These are phyloP conservation scores for Ectobius pallidus DNA, from an alignment of 2,888 invertebrate species.

Conservation along the genomic window DNA sequence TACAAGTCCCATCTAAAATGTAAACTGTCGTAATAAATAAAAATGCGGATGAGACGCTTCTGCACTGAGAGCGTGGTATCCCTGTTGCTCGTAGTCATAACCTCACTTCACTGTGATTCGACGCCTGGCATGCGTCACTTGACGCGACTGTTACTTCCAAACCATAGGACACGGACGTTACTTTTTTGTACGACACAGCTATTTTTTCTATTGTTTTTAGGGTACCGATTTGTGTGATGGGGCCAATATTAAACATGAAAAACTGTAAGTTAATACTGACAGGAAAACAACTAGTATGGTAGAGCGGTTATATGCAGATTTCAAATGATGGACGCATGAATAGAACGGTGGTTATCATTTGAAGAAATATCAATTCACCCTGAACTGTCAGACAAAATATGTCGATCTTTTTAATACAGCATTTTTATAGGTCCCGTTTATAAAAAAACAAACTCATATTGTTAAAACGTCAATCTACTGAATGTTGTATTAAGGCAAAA, in stretches of 20 bases:
- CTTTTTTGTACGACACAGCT: slow-evolving; percentile 8
- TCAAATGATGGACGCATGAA: slow-evolving; percentile 11
- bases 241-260: not conserved
- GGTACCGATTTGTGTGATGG: slow-evolving; percentile 1
- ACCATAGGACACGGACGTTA: not conserved
- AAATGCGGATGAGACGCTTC: too few species aligned
- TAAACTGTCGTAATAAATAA: too few species aligned
- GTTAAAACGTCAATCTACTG: too few species aligned
- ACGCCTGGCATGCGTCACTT: slow-evolving; percentile 6
- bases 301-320: slow-evolving; percentile 9
- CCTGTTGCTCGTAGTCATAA: not conserved
- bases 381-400: not conserved
- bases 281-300: not conserved
- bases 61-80: too few species aligned
- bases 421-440: too few species aligned
- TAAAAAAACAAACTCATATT: too few species aligned
- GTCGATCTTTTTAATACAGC: not conserved
- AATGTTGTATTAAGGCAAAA: too few species aligned
- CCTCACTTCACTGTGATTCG: not conserved
- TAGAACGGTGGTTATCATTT: not conserved
- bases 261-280: slow-evolving; percentile 1
- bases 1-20: too few species aligned
- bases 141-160: slow-evolving; percentile 3
- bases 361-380: slow-evolving; percentile 7
- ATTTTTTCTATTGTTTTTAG: slow-evolving; percentile 6